Percentiles rank a stretch among this genome's conserved stretches.
phyloP scores from a whole-genome alignment of 2,888 invertebrate species.

The Zelleria hepariella region DNA sequence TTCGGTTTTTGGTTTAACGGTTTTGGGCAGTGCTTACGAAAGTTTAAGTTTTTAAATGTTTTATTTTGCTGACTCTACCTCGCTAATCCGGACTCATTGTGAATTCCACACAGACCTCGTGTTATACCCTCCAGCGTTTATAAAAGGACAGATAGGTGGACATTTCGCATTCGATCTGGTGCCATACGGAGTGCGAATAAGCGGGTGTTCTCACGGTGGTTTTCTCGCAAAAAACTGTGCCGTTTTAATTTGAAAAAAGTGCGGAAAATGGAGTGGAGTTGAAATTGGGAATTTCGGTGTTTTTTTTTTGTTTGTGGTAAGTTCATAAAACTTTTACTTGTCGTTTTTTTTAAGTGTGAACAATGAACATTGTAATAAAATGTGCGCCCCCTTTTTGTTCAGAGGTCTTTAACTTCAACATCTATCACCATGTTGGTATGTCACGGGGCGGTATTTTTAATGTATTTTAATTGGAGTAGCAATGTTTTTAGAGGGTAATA shows the following conservation, averaged over 20 bases:
- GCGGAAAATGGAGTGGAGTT: background rate
- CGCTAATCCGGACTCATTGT: slow-evolving; percentile 35
- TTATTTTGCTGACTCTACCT: slow-evolving; percentile 37
- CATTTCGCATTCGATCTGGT: slow-evolving; percentile 40
- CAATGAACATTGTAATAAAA: too few relatives aligned
- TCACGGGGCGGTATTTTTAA: too few relatives aligned
- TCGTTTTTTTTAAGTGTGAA: background rate
- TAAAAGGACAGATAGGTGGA: slow-evolving; percentile 47
- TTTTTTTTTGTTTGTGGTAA: background rate
- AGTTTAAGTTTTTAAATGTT: too few relatives aligned
- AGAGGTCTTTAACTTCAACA: too few relatives aligned
- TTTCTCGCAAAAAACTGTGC: slow-evolving; percentile 21
- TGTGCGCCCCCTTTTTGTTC: too few relatives aligned
- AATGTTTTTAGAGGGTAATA: too few relatives aligned
- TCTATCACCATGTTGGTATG: too few relatives aligned
- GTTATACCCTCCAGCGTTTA: slow-evolving; percentile 33
- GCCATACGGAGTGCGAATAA: slow-evolving; percentile 16
- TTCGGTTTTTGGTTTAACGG: background rate
- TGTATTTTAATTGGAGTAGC: too few relatives aligned
- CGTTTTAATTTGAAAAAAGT: background rate
- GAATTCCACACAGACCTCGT: slow-evolving; percentile 35
- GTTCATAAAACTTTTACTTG: background rate
- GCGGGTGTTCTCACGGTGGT: slow-evolving; percentile 24
- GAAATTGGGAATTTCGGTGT: background rate
- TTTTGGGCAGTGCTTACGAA: background rate